Evolutionary conservation across 2,797 vertebrate species (phyloP).

Genomic region (Macropus fuliginosus): DNA sequence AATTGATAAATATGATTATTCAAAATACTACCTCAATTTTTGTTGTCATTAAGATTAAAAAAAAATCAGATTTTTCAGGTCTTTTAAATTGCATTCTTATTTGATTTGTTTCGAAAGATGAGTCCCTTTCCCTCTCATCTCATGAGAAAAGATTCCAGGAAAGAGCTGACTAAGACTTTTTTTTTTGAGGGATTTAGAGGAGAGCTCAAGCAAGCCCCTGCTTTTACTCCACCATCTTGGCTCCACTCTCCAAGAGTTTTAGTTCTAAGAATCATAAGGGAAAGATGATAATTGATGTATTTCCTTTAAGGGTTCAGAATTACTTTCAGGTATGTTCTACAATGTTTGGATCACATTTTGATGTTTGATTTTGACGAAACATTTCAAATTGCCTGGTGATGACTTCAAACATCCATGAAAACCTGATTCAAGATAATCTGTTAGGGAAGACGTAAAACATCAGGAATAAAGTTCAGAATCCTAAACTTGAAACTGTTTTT

Average conservation of each 20-base stretch:
- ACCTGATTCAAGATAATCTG: neutral
- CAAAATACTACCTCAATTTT: neutral
- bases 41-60: constrained; percentile 48
- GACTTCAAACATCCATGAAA: constrained; percentile 3
- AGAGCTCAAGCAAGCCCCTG: no score
- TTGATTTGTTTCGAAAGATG: constrained; percentile 41
- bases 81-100: neutral
- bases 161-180: neutral
- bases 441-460: neutral
- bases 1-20: constrained; percentile 15
- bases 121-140: neutral
- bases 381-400: constrained; percentile 30
- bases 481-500: constrained; percentile 26
- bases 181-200: neutral
- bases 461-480: constrained; percentile 1
- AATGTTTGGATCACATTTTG: constrained; percentile 42
- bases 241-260: no score
- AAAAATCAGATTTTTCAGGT: neutral
- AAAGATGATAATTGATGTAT: neutral
- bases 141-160: neutral
- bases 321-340: neutral
- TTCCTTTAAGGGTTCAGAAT: neutral
- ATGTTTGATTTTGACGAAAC: constrained; percentile 3
- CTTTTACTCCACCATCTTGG: no score
- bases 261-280: neutral